Evolutionary conservation across 2,113 vertebrate genomes (phyloP).

Genomic region (Lophius piscatorius): DNA sequence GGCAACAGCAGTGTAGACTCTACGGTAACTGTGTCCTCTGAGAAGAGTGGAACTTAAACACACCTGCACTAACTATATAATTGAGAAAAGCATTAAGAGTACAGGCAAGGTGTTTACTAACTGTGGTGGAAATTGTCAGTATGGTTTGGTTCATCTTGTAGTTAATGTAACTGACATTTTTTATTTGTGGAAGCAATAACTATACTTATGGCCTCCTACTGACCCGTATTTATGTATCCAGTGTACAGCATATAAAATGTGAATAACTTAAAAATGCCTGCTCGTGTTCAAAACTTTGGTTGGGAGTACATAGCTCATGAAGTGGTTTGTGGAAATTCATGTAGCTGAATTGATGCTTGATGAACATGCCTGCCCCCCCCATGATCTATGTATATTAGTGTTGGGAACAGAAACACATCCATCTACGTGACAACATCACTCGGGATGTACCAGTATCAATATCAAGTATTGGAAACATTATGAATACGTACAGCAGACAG

Average conservation of each 20-base stretch:
- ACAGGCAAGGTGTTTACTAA: slow-evolving; percentile 2
- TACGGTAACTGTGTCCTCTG: slow-evolving; percentile 39
- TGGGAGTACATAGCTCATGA: too few relatives aligned
- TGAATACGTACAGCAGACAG: too few relatives aligned
- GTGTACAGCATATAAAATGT: neutral
- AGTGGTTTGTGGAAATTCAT: too few relatives aligned
- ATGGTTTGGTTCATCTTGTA: slow-evolving; percentile 17
- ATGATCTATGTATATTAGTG: too few relatives aligned
- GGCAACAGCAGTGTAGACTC: slow-evolving; percentile 20
- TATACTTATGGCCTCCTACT: slow-evolving; percentile 15
- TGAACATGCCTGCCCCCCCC: too few relatives aligned
- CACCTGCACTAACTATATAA: slow-evolving; percentile 6
- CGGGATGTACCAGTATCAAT: too few relatives aligned
- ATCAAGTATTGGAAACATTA: too few relatives aligned
- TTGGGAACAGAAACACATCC: too few relatives aligned
- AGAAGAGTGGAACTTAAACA: slow-evolving; percentile 24
- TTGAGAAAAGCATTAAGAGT: slow-evolving; percentile 13
- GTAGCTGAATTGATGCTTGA: too few relatives aligned
- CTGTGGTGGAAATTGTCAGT: slow-evolving; percentile 22
- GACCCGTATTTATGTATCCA: slow-evolving; percentile 16
- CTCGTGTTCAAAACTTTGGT: too few relatives aligned
- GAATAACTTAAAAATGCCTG: too few relatives aligned
- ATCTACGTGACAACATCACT: too few relatives aligned
- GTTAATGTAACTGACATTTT: slow-evolving; percentile 29
- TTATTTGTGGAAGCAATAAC: slow-evolving; percentile 16